These are phyloP conservation scores for Eretmocerus hayati DNA, from an alignment of 2,888 invertebrate species.

Conservation along the genomic window DNA sequence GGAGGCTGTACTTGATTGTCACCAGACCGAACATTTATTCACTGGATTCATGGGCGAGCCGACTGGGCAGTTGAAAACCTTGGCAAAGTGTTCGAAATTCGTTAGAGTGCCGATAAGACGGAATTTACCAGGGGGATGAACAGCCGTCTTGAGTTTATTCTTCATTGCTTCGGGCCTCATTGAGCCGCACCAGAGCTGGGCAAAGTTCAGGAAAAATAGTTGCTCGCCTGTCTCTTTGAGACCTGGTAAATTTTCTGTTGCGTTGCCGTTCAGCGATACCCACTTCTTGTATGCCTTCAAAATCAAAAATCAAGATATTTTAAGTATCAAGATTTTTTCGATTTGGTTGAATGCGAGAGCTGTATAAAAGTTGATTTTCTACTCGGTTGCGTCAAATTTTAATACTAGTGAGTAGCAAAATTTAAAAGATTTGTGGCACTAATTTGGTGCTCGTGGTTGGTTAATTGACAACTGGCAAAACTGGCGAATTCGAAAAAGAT, in stretches of 20 bases:
- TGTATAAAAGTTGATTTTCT: too few relatives aligned
- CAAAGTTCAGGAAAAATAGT: conserved; percentile 85
- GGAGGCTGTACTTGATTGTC: too few relatives aligned
- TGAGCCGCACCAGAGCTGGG: conserved; percentile 78
- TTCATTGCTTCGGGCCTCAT: conserved; percentile 74
- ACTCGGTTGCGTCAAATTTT: too few relatives aligned
- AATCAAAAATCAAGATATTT: conserved; percentile 34
- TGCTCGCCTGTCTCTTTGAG: conserved; percentile 72
- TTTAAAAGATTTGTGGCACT: too few relatives aligned
- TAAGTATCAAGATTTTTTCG: not conserved
- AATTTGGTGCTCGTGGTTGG: too few relatives aligned
- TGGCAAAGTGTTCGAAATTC: conserved; percentile 69
- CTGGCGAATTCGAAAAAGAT: too few relatives aligned
- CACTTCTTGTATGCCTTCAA: conserved; percentile 73
- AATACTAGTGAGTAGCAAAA: too few relatives aligned
- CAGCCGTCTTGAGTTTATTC: conserved; percentile 74
- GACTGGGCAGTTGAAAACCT: conserved; percentile 62
- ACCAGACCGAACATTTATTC: conserved; percentile 70
- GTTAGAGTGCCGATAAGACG: conserved; percentile 73
- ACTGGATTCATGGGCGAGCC: conserved; percentile 75
- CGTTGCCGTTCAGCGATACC: conserved; percentile 57
- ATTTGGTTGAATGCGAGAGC: too few relatives aligned
- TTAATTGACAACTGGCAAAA: too few relatives aligned
- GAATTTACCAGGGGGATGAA: conserved; percentile 77
- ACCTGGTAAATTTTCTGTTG: conserved; percentile 61